Base-by-base conservation (phyloP, 1,140 invertebrate species). In the Apolygus lucorum region DNA sequence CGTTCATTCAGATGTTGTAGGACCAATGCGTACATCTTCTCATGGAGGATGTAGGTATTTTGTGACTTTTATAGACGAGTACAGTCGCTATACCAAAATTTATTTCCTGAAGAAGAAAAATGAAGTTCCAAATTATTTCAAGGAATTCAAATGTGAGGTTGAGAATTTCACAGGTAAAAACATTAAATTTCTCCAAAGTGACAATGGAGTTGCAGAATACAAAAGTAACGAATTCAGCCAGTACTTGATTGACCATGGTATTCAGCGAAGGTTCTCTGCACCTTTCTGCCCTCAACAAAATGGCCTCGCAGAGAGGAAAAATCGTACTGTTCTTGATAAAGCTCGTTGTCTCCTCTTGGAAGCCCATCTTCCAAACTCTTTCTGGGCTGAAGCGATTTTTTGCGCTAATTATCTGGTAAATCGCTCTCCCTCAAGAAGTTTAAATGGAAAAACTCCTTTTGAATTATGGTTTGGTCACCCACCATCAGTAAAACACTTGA, bases 321-420 rank as follows among this genome's bases (percentile, higher is more conserved):
- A 78, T 66, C 25, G 78, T 1, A 76, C 75, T 0, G 59, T 79
- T 11, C 27, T 78, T 22, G 76, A 79, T 34, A 73, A 73, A 70
- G 73, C 75, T 21, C 72, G 75, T 28, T 72, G 73, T 71, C 66
- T 76, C 63, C 21, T 78, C 8, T 21, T 74, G 21, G 62, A 75
- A 66, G 67, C 72, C 62, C 22, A 74, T 17, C 21, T 74, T 69
- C 63, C 67, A 13, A 68, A 73, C 26, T 21, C 2, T 63, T 67
- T 71, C 21, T 76, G 73, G 73, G 73, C 71, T 68, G 75, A 76
- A 66, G 62, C 73, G 27, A 70, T 70, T 0, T 72, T 73, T 52
- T 79, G 75, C 42, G 80, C 79, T 2, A 76, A 73, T 2, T 83
- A 82, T 73, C 42, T 82, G 21, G 72, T 75, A 66, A 83, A 83